Base-by-base conservation (phyloP, 2,888 invertebrate genomes). In the Sericinus montela region DNA sequence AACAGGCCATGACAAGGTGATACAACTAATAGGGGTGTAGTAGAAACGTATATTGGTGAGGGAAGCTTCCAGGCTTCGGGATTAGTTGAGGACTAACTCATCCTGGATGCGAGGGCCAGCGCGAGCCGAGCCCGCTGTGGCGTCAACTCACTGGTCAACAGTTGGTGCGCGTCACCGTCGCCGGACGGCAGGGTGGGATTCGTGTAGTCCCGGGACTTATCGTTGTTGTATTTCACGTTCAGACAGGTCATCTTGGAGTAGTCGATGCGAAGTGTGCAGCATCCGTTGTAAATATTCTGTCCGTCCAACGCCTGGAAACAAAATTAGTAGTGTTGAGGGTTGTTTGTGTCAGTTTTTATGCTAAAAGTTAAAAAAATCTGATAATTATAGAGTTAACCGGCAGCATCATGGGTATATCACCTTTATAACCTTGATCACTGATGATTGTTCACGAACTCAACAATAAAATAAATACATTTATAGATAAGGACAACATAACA, bases 201-300 rank as follows among this genome's bases (percentile, higher is more conserved):
- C 67, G 99, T 99, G 91, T 98, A 99, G 90, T 99, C 99, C 54
- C 99, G 92, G 55, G 98, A 98, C 90, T 99, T 99, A 91, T 99
- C 99, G 90, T 99, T 99, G 92, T 99, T 99, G 91, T 98, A 99
- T 86, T 98, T 98, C 65, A 99, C 99, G 89, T 99, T 99, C 69
- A 99, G 92, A 67, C 97, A 97, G 68, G 97, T 95, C 93, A 99
- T 93, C 90, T 99, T 99, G 68, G 98, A 98, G 91, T 98, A 99
- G 90, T 99, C 99, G 83, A 99, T 99, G 83, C 98, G 95, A 72
- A 99, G 92, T 48, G 98, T 99, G 91, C 99, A 99, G 91, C 99
- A 99, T 53, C 98, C 98, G 87, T 98, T 99, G 93, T 99, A 99
- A 75, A 99, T 98, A 86, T 99, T 98, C 89, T 99, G 99, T 37